Base-by-base conservation (phyloP, 2,797 vertebrate species). In the Darevskia nairensis region DNA sequence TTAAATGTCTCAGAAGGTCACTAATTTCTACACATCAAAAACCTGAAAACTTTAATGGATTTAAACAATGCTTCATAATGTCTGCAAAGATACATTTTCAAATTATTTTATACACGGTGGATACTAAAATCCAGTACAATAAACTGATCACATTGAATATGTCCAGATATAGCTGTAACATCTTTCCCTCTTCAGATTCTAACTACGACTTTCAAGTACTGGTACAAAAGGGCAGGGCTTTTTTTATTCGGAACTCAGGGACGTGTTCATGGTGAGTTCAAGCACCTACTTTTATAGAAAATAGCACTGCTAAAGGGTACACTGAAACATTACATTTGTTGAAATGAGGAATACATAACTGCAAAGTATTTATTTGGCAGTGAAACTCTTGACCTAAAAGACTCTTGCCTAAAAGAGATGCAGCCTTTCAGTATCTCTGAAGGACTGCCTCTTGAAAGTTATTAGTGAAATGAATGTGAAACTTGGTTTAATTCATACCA, bases 11-110 rank as follows among this genome's bases (percentile, higher is more conserved):
- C 84, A 88, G 1, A 3, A 19, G 61, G 89, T 91, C 25, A 59
- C 46, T 81, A 17, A 64, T 41, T 46, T 21, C 81, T 2, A 39
- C 55, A 41, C 83, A 66, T 19, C 44, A 59, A 89, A 10, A 68
- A 86, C 27, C 89, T 80, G 0, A 6, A 82, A 39, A 0, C 35
- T 66, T 55, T 39, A 4, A 87, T 1, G 61, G 13, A 82, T 32
- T 85, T 92, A 27, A 75, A 64, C 5, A 84, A 84, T 15, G 87
- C 83, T 90, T 78, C 10, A 59, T 6, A 23, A 84, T 23, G 82
- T 80, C 8, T 69, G 21, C 50, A 76, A 29, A 10, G 82, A 89
- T 10, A 80, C 88, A 91, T 85, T 25, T 88, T 44, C 8, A 59
- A 71, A 59, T 2, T 66, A 0, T 50, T 32, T 88, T 29, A 72